phyloP scores from a whole-genome alignment of 2,888 invertebrate genomes.

The Catocala nupta region DNA sequence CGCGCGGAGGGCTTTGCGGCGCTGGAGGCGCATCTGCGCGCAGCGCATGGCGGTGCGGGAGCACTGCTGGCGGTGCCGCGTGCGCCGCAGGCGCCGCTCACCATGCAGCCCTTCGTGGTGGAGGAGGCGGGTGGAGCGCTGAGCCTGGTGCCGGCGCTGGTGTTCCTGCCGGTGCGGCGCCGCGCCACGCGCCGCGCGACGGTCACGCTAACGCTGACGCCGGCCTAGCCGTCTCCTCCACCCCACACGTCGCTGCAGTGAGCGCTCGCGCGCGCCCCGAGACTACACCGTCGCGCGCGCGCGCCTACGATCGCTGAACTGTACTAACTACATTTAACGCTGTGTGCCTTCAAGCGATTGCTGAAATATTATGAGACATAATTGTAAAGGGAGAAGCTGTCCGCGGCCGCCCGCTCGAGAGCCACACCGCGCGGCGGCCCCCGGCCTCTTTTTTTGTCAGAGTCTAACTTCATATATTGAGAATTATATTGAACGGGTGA shows the following conservation, averaged over 20 bases:
- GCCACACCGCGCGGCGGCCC: slow-evolving; percentile 79
- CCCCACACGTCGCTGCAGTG: slow-evolving; percentile 27
- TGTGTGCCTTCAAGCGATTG: slow-evolving; percentile 95
- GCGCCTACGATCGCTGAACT: slow-evolving; percentile 82
- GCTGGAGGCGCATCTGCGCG: slow-evolving; percentile 82
- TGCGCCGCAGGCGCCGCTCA: slow-evolving; percentile 89
- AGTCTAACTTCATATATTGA: slow-evolving; percentile 86
- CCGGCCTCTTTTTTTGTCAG: slow-evolving; percentile 75
- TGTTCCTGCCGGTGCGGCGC: slow-evolving; percentile 97
- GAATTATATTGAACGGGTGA: slow-evolving; percentile 87
- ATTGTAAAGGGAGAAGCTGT: slow-evolving; percentile 82
- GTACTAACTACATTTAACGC: slow-evolving; percentile 89
- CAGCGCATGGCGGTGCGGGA: slow-evolving; percentile 83
- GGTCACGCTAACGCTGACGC: slow-evolving; percentile 97
- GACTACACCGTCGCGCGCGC: slow-evolving; percentile 73
- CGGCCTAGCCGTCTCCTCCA: slow-evolving; percentile 89
- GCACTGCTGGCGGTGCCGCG: slow-evolving; percentile 88
- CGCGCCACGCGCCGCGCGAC: slow-evolving; percentile 95
- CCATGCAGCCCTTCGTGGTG: slow-evolving; percentile 97
- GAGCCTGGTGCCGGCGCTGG: slow-evolving; percentile 95
- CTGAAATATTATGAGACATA: slow-evolving; percentile 88
- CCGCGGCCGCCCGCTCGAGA: slow-evolving; percentile 76
- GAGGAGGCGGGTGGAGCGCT: slow-evolving; percentile 88
- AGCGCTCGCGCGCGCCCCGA: slow-evolving; percentile 62
- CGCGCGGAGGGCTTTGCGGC: slow-evolving; percentile 81